Evolutionary conservation across 2,888 invertebrate genomes (phyloP).

Genomic region (Mechanitis mazaeus): DNA sequence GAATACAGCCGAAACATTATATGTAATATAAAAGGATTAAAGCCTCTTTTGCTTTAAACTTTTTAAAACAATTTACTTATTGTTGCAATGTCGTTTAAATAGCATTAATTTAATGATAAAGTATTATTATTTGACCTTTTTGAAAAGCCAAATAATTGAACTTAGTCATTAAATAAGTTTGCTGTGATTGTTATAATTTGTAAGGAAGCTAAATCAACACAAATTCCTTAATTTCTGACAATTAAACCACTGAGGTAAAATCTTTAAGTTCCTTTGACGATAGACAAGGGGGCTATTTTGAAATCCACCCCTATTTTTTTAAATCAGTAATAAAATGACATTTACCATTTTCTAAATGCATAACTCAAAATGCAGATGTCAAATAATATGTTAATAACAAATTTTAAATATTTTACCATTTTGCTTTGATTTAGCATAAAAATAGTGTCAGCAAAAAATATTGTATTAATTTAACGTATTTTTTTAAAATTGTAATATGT

Average conservation of each 20-base stretch:
- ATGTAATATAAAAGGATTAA: too few relatives aligned
- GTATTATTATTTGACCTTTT: neutral
- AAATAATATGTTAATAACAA: too few relatives aligned
- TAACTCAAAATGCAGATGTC: too few relatives aligned
- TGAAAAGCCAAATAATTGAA: neutral
- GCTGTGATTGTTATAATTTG: conserved; percentile 1
- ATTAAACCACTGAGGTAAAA: too few relatives aligned
- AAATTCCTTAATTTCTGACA: neutral
- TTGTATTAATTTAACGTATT: too few relatives aligned
- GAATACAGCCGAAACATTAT: too few relatives aligned
- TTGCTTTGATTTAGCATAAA: conserved; percentile 3
- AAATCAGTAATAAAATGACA: neutral
- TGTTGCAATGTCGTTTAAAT: neutral
- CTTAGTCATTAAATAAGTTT: conserved; percentile 16
- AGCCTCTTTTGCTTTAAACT: neutral
- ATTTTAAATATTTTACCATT: neutral
- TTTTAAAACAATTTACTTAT: too few relatives aligned
- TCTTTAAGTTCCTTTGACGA: too few relatives aligned
- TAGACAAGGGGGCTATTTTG: neutral
- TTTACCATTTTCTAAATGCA: neutral
- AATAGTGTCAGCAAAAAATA: conserved; percentile 13
- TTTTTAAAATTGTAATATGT: neutral
- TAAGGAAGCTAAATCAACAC: conserved; percentile 8
- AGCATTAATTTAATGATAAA: conserved; percentile 1
- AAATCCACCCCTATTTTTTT: neutral